Evolutionary conservation across 2,888 invertebrate genomes (phyloP), one percentile per base, ranked within the genome.

Genomic region (Cephus runcator): DNA sequence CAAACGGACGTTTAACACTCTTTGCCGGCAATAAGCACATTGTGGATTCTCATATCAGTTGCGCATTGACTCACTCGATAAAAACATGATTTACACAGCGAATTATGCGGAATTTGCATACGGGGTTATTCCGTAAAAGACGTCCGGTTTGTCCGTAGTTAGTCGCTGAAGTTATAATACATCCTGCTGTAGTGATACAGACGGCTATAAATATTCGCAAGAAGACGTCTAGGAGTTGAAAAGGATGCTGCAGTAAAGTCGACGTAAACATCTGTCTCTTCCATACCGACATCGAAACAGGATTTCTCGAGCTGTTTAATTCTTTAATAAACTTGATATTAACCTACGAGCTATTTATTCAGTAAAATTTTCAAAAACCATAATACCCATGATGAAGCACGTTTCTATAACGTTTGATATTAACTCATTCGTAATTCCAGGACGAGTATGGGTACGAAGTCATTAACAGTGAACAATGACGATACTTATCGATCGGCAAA

Each of bases 81-180:
- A 71, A 71, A 71, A 71, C 71, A 71, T 23, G 34, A 71, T 71
- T 71, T 33, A 34, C 71, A 31, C 71, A 71, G 23, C 3, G 31
- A 71, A 15, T 31, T 71, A 71, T 23, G 33, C 31, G 12, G 12
- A 31, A 71, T 71, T 71, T 33, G 71, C 71, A 71, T 71, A 71
- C 71, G 15, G 71, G 71, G 71, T 71, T 71, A 71, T 71, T 71
- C 71, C 71, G 31, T 23, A 56, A n/a, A 71, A 31, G 71, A 71
- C 15, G 34, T 71, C 71, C 71, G 33, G 71, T 15, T 33, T 31
- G 23, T 33, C 31, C 56, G 6, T 9, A 56, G 23, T 23, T 56
- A 56, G 34, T 12, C 71, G 33, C 11, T 31, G 33, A 71, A 9
- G 71, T 34, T 71, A 71, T 34, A 71, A 33, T 56, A 56, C 33